Evolutionary conservation across 2,113 vertebrate genomes (phyloP), one percentile per base, ranked within the genome.

Genomic region (Phalacrocorax aristotelis): DNA sequence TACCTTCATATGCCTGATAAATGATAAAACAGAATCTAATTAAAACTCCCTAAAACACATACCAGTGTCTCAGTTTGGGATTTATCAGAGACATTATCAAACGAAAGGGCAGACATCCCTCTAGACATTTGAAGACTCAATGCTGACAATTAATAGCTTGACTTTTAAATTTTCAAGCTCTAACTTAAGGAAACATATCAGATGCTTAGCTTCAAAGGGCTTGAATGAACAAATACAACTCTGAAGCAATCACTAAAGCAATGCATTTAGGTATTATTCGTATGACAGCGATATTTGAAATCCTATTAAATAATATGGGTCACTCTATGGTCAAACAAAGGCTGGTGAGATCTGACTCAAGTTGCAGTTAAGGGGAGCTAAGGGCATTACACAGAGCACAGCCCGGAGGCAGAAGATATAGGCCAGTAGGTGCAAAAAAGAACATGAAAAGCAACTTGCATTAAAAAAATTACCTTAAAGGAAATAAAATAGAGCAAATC

Each of bases 1-100:
- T 96, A 79, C 61, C 51, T 90, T 89, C 46, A n/a, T 46, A 38
- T 44, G 20, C 44, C 61, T 97, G 76, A 96, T 83, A 94, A 87
- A 90, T 68, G 55, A 68, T 91, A 96, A 83, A 77, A 30, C n/a
- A 78, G 68, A 93, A 87, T 94, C 54, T 69, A 95, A 92, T 96
- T 94, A 93, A 86, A 92, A 57, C 23, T 91, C 65, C 49, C 69
- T 88, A 89, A 93, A 93, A 46, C 34, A 83, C 54, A 64, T 83
- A 42, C 38, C 32, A 72, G 19, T 62, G 62, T 65, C 89, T 96
- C 80, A 75, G 90, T 95, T 90, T 60, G 77, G 68, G 74, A 95
- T 95, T 96, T 94, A 90, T 81, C 79, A 86, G 92, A 77, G 58
- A 71, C 48, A 69, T 74, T 71, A 69, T 92, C 79, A 94, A 90